Base-by-base conservation (phyloP, 2,888 invertebrate species). In the Schizotus pectinicornis region DNA sequence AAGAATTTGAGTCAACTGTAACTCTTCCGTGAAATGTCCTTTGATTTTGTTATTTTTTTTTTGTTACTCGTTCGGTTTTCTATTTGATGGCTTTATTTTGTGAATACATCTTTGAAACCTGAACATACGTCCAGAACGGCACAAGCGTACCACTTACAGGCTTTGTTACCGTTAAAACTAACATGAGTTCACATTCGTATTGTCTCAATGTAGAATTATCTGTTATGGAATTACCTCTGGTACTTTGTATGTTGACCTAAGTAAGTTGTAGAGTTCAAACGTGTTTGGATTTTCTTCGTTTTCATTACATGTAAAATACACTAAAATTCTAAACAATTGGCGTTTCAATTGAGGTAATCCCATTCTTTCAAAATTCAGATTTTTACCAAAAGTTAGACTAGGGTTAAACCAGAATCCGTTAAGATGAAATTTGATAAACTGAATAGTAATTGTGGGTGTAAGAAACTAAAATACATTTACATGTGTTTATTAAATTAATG, bases 401-500 rank as follows among this genome's bases (percentile, higher is more conserved):
- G n/a, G n/a, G n/a, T n/a, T n/a, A n/a, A n/a, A n/a, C n/a, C n/a
- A n/a, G n/a, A n/a, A n/a, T n/a, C n/a, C n/a, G n/a, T n/a, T n/a
- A n/a, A n/a, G n/a, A n/a, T n/a, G n/a, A n/a, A n/a, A n/a, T n/a
- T n/a, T n/a, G n/a, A n/a, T 22, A 22, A 22, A 22, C 22, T 22
- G 22, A 3, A 3, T 22, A 3, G 22, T 22, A 22, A 22, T 22
- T 3, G 22, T 22, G 22, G 5, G 22, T 38, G 38, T 38, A 46
- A 38, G 6, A 48, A 48, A 36, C 3, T 9, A 42, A 58, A 34
- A 9, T 11, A 57, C 54, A 60, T 47, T 57, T 71, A 72, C 67
- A 72, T 67, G 67, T 73, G 70, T 77, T 77, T 76, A 76, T 76
- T 78, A 73, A 74, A 76, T 74, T 74, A 76, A 75, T 77, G 77